Conservation (phyloP, 2,113 vertebrate genomes). For the Dromiciops gliroides region DNA sequence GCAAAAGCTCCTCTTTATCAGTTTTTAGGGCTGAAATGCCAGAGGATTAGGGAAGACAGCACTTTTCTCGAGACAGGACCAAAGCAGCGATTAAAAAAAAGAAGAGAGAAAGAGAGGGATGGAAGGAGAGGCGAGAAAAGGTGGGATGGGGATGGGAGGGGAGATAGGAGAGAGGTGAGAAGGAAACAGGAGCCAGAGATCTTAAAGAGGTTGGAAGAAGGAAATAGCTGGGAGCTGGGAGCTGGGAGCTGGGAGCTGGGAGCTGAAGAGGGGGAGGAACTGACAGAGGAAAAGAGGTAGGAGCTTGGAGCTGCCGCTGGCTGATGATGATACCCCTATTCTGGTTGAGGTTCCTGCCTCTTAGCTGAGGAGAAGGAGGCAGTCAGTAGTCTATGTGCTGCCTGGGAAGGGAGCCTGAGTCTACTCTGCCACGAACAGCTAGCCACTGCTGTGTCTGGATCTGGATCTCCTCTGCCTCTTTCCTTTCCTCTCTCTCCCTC, state of each 20-base stretch:
- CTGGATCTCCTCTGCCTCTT: background rate
- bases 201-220: constrained; percentile 22
- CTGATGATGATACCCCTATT: constrained; percentile 5
- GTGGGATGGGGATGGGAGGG: background rate
- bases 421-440: constrained; percentile 57
- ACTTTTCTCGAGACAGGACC: constrained; percentile 27
- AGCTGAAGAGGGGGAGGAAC: background rate
- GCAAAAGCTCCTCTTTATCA: background rate
- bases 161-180: background rate
- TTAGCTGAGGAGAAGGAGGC: background rate
- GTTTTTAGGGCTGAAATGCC: constrained; percentile 12
- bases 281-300: background rate
- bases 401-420: background rate
- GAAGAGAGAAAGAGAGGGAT: background rate
- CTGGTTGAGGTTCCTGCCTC: background rate
- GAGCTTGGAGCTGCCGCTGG: background rate
- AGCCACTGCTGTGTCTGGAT: constrained; percentile 64
- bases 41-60: background rate
- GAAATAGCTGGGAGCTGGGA: background rate
- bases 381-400: constrained; percentile 37
- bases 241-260: constrained; percentile 33
- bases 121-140: background rate
- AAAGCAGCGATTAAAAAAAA: background rate
- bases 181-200: constrained; percentile 8
- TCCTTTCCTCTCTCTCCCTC: background rate